Evolutionary conservation across 1,140 invertebrate genomes (phyloP), one percentile per base, ranked within the genome.

Genomic region (Artemia franciscana): DNA sequence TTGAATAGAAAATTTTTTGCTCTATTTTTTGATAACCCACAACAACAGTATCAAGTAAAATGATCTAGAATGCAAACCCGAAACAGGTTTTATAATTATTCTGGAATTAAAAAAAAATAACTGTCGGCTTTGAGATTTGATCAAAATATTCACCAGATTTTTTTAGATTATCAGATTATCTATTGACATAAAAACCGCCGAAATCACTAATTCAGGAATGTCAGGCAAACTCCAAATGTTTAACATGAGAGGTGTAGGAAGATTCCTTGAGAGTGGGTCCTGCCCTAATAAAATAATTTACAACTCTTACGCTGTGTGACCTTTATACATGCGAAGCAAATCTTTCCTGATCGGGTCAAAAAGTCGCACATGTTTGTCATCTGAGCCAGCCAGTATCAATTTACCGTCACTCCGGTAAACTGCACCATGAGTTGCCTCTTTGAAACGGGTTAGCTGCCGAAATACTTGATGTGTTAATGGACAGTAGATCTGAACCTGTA

Each of bases 371-470:
- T 80, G 74, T n/a, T 81, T 79, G 72, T 96, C 91, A 66, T 94
- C 86, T 69, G 88, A 85, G 1, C 92, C 92, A 57, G 85, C 85
- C 66, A 83, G 84, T 24, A 97, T 67, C 0, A 96, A 72, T 67
- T 80, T 79, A 0, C 91, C 91, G 79, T 96, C 91, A 63, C 78
- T 78, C 24, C 91, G 79, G 72, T 91, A 95, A 21, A 79, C 79
- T 2, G 82, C 91, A 23, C 90, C 88, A 73, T 88, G 91, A 0
- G 89, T 90, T 59, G 79, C 79, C 72, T 91, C 82, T 69, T 83
- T 80, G 73, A 95, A 95, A 67, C 84, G 80, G 64, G 84, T 89
- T 5, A 93, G 78, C 71, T 87, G 91, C 70, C 88, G 88, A 1
- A 81, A 79, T 0, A 86, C 83, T 62, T 87, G 74, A 75, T 90